These are phyloP conservation scores for Ruditapes philippinarum DNA, from an alignment of 1,140 invertebrate species.

Conservation along the genomic window DNA sequence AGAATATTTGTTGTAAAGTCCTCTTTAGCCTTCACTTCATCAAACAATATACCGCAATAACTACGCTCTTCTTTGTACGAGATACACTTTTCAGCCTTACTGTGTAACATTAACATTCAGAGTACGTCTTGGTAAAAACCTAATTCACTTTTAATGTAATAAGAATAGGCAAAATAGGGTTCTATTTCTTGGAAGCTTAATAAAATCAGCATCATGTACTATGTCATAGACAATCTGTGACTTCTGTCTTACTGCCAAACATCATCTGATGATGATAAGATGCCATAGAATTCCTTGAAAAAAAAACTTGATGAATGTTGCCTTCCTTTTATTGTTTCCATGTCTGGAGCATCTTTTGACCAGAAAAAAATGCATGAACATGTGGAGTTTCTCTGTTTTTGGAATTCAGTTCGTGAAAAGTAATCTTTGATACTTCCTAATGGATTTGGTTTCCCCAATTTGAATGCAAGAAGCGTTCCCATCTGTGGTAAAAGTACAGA, in stretches of 20 bases:
- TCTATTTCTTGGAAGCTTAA: slow-evolving; percentile 61
- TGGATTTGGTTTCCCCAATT: neutral
- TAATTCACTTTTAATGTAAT: slow-evolving; percentile 63
- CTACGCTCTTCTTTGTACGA: neutral
- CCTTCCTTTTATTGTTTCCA: neutral
- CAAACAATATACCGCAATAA: slow-evolving; percentile 66
- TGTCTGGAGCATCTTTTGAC: neutral
- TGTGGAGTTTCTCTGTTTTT: slow-evolving; percentile 29
- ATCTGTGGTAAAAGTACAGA: slow-evolving; percentile 29
- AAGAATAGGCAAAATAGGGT: slow-evolving; percentile 71
- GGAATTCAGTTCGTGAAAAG: slow-evolving; percentile 14
- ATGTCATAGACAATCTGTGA: slow-evolving; percentile 61
- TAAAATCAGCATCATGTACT: slow-evolving; percentile 63
- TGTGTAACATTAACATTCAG: slow-evolving; percentile 44
- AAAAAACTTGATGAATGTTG: neutral
- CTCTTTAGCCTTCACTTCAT: slow-evolving; percentile 67
- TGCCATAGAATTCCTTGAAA: slow-evolving; percentile 71
- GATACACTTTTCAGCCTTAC: slow-evolving; percentile 56
- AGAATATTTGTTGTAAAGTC: slow-evolving; percentile 71
- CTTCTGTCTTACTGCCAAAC: slow-evolving; percentile 55
- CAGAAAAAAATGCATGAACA: slow-evolving; percentile 7
- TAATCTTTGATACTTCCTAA: neutral
- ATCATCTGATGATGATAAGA: slow-evolving; percentile 70
- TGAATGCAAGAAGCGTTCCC: slow-evolving; percentile 50
- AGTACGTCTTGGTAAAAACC: slow-evolving; percentile 56